Percentiles rank a stretch among this genome's conserved stretches.
Evolutionary conservation across 2,888 invertebrate genomes (phyloP).

Genomic region (Neoitamus cyanurus): DNA sequence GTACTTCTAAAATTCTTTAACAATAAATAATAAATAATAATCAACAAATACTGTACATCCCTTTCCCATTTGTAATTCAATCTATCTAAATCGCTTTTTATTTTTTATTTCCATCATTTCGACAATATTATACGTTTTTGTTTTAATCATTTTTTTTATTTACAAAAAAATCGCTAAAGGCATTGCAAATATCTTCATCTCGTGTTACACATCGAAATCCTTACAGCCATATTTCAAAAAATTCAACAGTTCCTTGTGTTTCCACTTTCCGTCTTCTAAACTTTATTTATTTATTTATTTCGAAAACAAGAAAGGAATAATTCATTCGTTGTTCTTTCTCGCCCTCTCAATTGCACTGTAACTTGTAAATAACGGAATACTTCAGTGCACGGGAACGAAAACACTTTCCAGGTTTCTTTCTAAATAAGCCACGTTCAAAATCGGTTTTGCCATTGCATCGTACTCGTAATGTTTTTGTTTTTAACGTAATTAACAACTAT

Average conservation of each 20-base stretch:
- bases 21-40: slow-evolving; percentile 46
- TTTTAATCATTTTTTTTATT: not conserved
- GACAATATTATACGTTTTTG: not conserved
- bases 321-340: not conserved
- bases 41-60: slow-evolving; percentile 48
- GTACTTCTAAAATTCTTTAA: slow-evolving; percentile 36
- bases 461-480: not conserved
- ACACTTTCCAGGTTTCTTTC: not conserved
- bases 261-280: not conserved
- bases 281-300: not conserved
- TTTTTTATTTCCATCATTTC: not conserved
- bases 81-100: slow-evolving; percentile 1
- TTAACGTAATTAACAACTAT: slow-evolving; percentile 24
- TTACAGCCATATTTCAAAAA: slow-evolving; percentile 7
- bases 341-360: not conserved
- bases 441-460: not conserved
- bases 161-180: slow-evolving; percentile 26
- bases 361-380: slow-evolving; percentile 7
- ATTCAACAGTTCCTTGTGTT: not conserved
- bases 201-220: slow-evolving; percentile 3
- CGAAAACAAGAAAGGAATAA: not conserved
- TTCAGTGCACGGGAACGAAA: not conserved
- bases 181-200: not conserved
- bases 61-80: slow-evolving; percentile 41
- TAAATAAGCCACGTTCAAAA: slow-evolving; percentile 33